Evolutionary conservation across 2,888 invertebrate species (phyloP).

Genomic region (Agriopis marginaria): DNA sequence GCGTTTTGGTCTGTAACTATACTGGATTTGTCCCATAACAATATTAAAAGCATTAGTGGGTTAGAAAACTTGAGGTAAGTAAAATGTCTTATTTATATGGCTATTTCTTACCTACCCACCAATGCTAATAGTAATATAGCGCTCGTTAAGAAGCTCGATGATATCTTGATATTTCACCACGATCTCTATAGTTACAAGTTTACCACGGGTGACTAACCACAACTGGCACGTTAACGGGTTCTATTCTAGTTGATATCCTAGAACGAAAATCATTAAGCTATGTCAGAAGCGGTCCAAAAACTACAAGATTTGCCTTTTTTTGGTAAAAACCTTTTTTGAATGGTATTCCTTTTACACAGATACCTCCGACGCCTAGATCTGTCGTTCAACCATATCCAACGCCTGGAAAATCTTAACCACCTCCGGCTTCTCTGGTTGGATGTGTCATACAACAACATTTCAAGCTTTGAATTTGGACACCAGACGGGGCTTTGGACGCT

Average conservation of each 20-base stretch:
- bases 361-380: slow-evolving; percentile 86
- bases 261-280: neutral
- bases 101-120: neutral
- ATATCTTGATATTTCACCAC: no score
- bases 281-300: neutral
- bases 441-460: slow-evolving; percentile 85
- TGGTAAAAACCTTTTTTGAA: neutral
- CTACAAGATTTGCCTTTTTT: neutral
- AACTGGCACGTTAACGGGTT: no score
- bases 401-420: slow-evolving; percentile 85
- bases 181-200: no score
- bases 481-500: slow-evolving; percentile 81
- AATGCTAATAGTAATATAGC: neutral
- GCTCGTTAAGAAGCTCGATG: no score
- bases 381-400: slow-evolving; percentile 86
- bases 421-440: slow-evolving; percentile 84
- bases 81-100: neutral
- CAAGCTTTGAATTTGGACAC: slow-evolving; percentile 72
- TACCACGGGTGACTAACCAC: no score
- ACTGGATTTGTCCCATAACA: slow-evolving; percentile 87
- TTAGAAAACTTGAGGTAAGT: slow-evolving; percentile 83
- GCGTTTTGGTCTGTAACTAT: slow-evolving; percentile 88
- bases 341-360: slow-evolving; percentile 57
- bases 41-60: slow-evolving; percentile 84
- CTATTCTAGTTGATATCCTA: no score